phyloP scores from a whole-genome alignment of 2,113 vertebrate species.

The Campylomormyrus numenius region DNA sequence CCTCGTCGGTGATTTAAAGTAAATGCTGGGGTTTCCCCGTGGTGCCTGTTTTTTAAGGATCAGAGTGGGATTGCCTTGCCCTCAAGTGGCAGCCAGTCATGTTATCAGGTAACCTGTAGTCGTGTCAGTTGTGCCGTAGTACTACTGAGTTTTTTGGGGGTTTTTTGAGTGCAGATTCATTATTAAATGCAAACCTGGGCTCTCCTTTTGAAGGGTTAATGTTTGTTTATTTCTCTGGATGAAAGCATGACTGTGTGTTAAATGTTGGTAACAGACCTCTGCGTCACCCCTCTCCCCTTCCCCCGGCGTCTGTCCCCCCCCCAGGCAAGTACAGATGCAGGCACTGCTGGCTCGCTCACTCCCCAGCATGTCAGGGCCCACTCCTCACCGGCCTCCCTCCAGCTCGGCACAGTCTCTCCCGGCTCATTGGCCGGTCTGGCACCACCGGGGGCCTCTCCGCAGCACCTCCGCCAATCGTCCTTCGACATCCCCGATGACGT shows the following conservation, averaged over 20 bases:
- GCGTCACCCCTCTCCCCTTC: neutral
- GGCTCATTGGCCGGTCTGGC: conserved; percentile 69
- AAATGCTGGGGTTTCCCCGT: neutral
- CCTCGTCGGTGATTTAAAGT: neutral
- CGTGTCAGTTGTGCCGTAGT: neutral
- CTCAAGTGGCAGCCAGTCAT: neutral
- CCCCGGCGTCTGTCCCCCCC: neutral
- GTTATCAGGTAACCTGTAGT: conserved; percentile 7
- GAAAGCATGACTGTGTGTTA: neutral
- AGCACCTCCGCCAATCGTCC: conserved; percentile 93
- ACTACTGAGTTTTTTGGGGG: neutral
- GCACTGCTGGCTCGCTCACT: conserved; percentile 76
- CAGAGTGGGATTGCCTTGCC: neutral
- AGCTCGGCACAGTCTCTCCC: conserved; percentile 76
- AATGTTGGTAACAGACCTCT: neutral
- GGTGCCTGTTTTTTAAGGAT: neutral
- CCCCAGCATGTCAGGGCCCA: conserved; percentile 92
- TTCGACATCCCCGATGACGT: conserved; percentile 94
- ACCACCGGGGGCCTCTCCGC: conserved; percentile 65
- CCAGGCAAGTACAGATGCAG: conserved; percentile 90
- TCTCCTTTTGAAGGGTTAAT: neutral
- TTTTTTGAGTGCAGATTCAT: neutral
- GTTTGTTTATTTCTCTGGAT: neutral
- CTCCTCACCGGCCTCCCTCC: conserved; percentile 92
- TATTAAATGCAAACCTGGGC: neutral